phyloP scores from a whole-genome alignment of 64 coral and sea anemone species.

The Hydrozoanthus tunicans region DNA sequence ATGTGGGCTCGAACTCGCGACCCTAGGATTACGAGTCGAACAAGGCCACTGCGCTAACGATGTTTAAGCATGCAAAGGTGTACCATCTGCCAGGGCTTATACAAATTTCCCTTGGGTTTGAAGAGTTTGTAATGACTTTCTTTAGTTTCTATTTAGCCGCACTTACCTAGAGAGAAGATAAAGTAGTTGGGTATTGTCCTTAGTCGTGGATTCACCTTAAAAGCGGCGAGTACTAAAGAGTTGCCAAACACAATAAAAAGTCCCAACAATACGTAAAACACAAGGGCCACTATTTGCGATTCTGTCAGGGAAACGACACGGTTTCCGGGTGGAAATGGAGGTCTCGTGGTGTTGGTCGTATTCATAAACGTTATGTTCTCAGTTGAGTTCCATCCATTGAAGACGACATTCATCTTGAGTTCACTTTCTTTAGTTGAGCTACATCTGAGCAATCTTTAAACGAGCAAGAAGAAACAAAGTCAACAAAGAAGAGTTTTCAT shows the following conservation, averaged over 20 bases:
- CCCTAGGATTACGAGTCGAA: no score
- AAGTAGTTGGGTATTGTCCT: conserved; percentile 50
- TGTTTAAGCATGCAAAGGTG: no score
- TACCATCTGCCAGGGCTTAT: no score
- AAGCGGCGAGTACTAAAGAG: conserved; percentile 41
- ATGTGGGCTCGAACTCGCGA: no score
- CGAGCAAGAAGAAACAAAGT: not conserved
- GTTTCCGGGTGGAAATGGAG: not conserved
- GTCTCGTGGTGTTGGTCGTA: not conserved
- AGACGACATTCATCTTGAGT: conserved; percentile 4
- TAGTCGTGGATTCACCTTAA: conserved; percentile 34
- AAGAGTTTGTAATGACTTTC: no score
- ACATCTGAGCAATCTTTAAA: not conserved
- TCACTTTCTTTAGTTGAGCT: not conserved
- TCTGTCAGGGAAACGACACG: not conserved
- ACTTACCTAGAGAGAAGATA: conserved; percentile 53
- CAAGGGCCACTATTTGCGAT: conserved; percentile 33
- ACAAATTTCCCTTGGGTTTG: no score
- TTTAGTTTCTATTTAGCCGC: not conserved
- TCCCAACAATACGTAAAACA: conserved; percentile 14
- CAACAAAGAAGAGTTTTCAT: no score
- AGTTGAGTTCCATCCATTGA: not conserved
- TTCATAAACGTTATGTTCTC: not conserved
- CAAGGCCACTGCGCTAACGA: no score
- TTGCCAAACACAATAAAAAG: conserved; percentile 50